A percentile compares a stretch with the other conserved stretches of the same genome.
These are phyloP conservation scores for Littorina saxatilis DNA, from an alignment of 1,140 invertebrate genomes.

Conservation along the genomic window DNA sequence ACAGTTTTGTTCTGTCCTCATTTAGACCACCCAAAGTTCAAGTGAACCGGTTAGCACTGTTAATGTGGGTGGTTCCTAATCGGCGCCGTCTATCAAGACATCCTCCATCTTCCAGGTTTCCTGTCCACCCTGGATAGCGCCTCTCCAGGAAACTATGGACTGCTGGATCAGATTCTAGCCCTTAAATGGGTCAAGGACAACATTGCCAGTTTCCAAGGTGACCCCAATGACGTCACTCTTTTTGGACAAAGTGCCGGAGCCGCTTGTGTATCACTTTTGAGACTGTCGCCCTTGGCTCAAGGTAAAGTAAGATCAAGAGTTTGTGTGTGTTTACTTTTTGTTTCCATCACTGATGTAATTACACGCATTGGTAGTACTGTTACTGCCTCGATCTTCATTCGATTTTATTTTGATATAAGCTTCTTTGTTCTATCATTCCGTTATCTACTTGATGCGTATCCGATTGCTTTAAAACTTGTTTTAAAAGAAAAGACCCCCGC, in stretches of 20 bases:
- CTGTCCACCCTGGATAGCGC: conserved; percentile 96
- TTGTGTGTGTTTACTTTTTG: background rate
- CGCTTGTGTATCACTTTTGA: conserved; percentile 41
- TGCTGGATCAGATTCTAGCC: conserved; percentile 93
- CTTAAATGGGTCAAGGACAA: conserved; percentile 94
- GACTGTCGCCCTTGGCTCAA: background rate
- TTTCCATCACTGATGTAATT: background rate
- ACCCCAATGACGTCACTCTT: conserved; percentile 89
- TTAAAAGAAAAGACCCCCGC: too few relatives aligned
- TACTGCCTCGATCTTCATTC: too few relatives aligned
- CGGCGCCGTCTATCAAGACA: too few relatives aligned
- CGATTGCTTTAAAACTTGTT: too few relatives aligned
- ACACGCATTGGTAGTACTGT: background rate
- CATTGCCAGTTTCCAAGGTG: conserved; percentile 91
- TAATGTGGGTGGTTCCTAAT: too few relatives aligned
- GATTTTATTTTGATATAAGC: too few relatives aligned
- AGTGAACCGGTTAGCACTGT: too few relatives aligned
- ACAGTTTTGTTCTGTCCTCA: too few relatives aligned
- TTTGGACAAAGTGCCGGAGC: conserved; percentile 95
- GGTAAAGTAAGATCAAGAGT: background rate
- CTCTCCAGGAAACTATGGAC: conserved; percentile 96
- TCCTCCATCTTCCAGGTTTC: conserved; percentile 81
- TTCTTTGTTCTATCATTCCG: too few relatives aligned
- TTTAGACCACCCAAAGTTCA: too few relatives aligned
- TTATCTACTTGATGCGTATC: too few relatives aligned